phyloP scores from a whole-genome alignment of 2,797 vertebrate genomes.

The Sandelia bainsii region DNA sequence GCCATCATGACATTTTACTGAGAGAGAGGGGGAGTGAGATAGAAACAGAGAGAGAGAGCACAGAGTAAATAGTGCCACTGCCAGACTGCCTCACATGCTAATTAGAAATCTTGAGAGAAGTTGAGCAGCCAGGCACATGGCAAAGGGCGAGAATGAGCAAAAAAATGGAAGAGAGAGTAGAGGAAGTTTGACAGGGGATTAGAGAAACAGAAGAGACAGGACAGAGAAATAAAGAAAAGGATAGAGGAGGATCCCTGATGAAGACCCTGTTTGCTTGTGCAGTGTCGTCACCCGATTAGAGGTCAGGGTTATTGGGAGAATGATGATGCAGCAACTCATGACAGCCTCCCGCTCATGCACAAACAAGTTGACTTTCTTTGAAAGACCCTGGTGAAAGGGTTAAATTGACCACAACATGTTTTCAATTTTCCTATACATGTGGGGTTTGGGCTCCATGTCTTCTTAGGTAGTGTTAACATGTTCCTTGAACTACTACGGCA shows the following conservation, averaged over 20 bases:
- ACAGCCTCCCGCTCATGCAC: slow-evolving; percentile 39
- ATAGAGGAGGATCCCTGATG: slow-evolving; percentile 31
- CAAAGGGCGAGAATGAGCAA: slow-evolving; percentile 5
- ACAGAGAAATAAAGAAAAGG: slow-evolving; percentile 5
- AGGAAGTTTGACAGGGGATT: neutral
- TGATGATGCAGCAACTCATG: slow-evolving; percentile 49
- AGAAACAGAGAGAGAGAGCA: slow-evolving; percentile 8
- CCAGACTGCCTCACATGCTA: slow-evolving; percentile 46
- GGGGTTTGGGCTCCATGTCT: slow-evolving; percentile 14
- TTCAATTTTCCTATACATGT: slow-evolving; percentile 35
- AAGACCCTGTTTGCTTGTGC: slow-evolving; percentile 60
- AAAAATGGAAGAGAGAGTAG: neutral
- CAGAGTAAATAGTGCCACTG: slow-evolving; percentile 47
- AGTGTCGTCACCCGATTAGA: slow-evolving; percentile 48
- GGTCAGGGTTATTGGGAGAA: slow-evolving; percentile 69
- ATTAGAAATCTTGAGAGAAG: slow-evolving; percentile 55
- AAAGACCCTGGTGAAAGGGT: slow-evolving; percentile 22
- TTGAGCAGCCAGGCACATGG: slow-evolving; percentile 32
- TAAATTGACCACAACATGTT: slow-evolving; percentile 68
- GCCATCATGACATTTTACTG: slow-evolving; percentile 19
- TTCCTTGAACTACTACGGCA: slow-evolving; percentile 37
- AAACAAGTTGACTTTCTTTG: slow-evolving; percentile 54
- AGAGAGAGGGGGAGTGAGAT: slow-evolving; percentile 4
- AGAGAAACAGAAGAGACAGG: neutral
- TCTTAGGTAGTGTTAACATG: slow-evolving; percentile 52